These are phyloP conservation scores for Psittacula cyanocephala DNA, from an alignment of 2,113 vertebrate species.

Conservation along the genomic window DNA sequence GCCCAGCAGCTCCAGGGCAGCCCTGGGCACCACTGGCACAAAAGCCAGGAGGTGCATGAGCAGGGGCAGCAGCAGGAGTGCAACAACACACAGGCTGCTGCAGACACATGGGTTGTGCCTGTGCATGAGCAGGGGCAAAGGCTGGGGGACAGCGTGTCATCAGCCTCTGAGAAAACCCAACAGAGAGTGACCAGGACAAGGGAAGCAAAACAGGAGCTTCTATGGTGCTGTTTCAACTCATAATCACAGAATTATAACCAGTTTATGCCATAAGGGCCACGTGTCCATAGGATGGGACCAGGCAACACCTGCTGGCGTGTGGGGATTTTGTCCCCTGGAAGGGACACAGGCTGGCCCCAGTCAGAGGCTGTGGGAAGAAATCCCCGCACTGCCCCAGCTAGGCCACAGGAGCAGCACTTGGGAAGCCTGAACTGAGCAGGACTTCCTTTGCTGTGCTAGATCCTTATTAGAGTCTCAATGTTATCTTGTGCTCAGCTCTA, in stretches of 20 bases:
- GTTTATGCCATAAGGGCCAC: not conserved
- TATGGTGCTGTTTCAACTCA: not conserved
- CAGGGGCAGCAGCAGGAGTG: not conserved
- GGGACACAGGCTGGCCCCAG: not conserved
- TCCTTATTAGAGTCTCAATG: not conserved
- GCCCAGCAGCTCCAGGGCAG: fast-evolving
- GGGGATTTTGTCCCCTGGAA: not conserved
- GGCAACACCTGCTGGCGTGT: not conserved
- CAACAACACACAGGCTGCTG: fast-evolving
- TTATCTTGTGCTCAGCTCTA: not conserved
- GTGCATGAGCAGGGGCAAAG: fast-evolving
- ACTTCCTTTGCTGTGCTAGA: not conserved
- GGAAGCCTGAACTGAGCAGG: not conserved
- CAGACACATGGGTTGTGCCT: fast-evolving
- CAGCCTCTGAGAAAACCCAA: not conserved
- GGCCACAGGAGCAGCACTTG: fast-evolving
- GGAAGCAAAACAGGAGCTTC: not conserved
- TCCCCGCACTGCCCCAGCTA: too few relatives aligned
- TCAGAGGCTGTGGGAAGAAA: not conserved
- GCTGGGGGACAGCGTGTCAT: not conserved
- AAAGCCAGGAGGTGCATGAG: not conserved
- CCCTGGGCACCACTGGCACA: fast-evolving
- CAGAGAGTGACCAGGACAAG: fast-evolving
- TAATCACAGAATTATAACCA: not conserved
- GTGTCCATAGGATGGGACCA: fast-evolving